Conservation (phyloP, 2,113 vertebrate genomes). For the Empidonax traillii region DNA sequence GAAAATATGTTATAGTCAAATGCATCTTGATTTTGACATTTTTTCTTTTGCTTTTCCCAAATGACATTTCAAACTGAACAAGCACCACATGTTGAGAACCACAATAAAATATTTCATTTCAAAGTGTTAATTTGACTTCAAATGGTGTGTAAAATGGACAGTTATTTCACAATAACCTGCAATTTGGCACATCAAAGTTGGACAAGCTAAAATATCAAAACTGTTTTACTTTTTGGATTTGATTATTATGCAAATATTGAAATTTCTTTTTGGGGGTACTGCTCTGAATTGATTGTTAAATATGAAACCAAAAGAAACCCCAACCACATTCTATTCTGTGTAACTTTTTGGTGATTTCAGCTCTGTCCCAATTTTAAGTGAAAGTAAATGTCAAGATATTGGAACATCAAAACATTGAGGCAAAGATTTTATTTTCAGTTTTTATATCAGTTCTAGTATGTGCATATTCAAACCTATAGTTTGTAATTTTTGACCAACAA, state of each 20-base stretch:
- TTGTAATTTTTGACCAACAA: background rate
- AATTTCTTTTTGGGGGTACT: background rate
- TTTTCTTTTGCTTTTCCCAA: background rate
- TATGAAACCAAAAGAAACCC: fast-evolving
- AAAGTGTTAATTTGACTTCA: slow-evolving; percentile 8
- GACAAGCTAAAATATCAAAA: background rate
- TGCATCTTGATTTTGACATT: background rate
- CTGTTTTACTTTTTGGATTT: background rate
- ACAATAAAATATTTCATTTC: background rate
- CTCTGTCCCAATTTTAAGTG: background rate
- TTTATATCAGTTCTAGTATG: background rate
- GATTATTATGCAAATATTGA: background rate
- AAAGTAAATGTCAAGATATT: background rate
- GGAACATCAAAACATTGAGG: background rate
- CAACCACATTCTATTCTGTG: fast-evolving
- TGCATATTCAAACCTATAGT: background rate
- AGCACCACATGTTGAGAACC: background rate
- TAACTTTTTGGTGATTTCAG: background rate
- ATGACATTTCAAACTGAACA: background rate
- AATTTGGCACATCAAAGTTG: background rate
- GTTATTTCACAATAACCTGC: background rate
- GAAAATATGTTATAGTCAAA: background rate
- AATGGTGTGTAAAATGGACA: background rate
- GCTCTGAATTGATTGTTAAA: background rate
- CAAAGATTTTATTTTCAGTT: background rate